phyloP scores from a whole-genome alignment of 2,797 vertebrate species.

The Aulostomus chinensis region DNA sequence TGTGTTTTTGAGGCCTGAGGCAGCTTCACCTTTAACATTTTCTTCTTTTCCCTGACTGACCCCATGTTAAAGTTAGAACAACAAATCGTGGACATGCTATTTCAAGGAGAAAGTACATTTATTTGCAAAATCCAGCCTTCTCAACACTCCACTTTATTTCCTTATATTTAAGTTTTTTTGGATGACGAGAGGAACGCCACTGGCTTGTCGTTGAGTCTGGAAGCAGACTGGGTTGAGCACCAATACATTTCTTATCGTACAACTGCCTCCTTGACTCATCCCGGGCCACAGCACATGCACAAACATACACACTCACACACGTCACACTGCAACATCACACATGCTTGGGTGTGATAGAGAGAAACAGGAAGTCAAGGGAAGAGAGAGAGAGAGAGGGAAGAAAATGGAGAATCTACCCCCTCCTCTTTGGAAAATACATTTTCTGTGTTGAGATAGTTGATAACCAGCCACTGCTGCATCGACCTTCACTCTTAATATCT shows the following conservation, averaged over 20 bases:
- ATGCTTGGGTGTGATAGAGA: conserved; percentile 19
- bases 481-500: conserved; percentile 24
- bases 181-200: conserved; percentile 31
- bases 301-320: conserved; percentile 8
- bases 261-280: conserved; percentile 55
- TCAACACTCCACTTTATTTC: conserved; percentile 13
- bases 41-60: neutral
- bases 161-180: conserved; percentile 25
- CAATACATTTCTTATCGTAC: conserved; percentile 65
- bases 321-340: conserved; percentile 15
- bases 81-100: conserved; percentile 8
- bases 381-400: conserved; percentile 1
- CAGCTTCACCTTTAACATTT: conserved; percentile 22
- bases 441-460: conserved; percentile 4
- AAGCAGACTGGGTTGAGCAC: conserved; percentile 50
- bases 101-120: neutral
- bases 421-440: conserved; percentile 25
- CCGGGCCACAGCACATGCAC: conserved; percentile 26
- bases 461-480: conserved; percentile 10
- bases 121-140: neutral
- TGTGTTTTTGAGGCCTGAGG: neutral
- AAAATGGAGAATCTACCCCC: conserved; percentile 13
- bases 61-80: neutral
- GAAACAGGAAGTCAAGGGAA: neutral
- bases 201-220: conserved; percentile 30